Percentiles rank a stretch among this genome's conserved stretches.
Evolutionary conservation across 2,797 vertebrate genomes (phyloP).

Genomic region (Tragopan temminckii): DNA sequence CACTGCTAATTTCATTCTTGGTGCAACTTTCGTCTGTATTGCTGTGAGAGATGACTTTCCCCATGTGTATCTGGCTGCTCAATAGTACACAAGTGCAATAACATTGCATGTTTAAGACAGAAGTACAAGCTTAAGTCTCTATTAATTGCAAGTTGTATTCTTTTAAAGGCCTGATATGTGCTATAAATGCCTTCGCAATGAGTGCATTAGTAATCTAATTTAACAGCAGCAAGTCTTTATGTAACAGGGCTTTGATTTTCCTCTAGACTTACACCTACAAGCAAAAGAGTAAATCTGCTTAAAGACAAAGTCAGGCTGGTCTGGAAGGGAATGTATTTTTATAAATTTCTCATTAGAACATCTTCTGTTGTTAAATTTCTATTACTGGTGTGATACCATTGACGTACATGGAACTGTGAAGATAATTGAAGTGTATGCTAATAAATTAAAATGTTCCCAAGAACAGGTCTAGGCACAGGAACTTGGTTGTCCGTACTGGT

Average conservation of each 20-base stretch:
- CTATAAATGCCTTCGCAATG: not conserved
- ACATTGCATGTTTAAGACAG: not conserved
- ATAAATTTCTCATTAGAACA: not conserved
- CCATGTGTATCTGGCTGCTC: not conserved
- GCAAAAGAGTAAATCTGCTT: not conserved
- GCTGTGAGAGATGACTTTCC: not conserved
- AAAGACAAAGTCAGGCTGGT: not conserved
- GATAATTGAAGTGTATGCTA: not conserved
- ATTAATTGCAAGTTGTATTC: not conserved
- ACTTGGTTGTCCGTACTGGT: accelerated
- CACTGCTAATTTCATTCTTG: not conserved
- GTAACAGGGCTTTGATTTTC: not conserved
- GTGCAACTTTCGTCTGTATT: not conserved
- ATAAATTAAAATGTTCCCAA: not conserved
- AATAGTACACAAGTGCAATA: not conserved
- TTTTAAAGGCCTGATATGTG: not conserved
- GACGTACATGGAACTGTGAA: not conserved
- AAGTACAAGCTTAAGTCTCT: not conserved
- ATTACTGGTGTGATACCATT: not conserved
- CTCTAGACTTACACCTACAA: not conserved
- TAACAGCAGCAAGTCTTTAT: not conserved
- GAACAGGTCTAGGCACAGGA: not conserved
- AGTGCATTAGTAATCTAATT: not conserved
- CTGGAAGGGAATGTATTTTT: not conserved
- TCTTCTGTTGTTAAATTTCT: not conserved